phyloP scores from a whole-genome alignment of 2,113 vertebrate genomes.

The Lepisosteus osseus region DNA sequence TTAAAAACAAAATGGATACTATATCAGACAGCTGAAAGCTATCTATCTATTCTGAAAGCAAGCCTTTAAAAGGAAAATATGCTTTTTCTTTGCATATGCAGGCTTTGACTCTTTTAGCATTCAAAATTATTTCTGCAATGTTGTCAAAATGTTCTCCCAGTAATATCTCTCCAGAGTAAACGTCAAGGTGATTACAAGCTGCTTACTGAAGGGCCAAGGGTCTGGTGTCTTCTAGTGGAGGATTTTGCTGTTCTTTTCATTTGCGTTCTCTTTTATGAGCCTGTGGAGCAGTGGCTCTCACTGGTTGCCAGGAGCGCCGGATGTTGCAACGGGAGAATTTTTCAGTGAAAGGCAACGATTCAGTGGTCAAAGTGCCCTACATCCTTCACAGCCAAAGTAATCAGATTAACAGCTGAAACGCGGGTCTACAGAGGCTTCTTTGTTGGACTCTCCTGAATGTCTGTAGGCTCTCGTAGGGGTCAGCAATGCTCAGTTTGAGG shows the following conservation, averaged over 20 bases:
- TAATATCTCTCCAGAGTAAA: slow-evolving; percentile 34
- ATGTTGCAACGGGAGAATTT: slow-evolving; percentile 54
- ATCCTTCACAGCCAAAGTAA: slow-evolving; percentile 63
- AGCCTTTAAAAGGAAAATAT: too few species aligned
- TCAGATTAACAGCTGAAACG: slow-evolving; percentile 66
- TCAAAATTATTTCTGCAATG: neutral
- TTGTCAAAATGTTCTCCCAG: slow-evolving; percentile 27
- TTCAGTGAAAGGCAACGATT: slow-evolving; percentile 68
- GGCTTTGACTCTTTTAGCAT: too few species aligned
- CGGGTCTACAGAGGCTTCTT: slow-evolving; percentile 61
- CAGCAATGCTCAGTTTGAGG: slow-evolving; percentile 45
- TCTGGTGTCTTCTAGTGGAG: neutral
- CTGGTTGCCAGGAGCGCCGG: slow-evolving; percentile 53
- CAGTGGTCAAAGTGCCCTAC: slow-evolving; percentile 51
- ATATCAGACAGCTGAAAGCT: too few species aligned
- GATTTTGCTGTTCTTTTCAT: slow-evolving; percentile 16
- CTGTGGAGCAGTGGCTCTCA: slow-evolving; percentile 40
- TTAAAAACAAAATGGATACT: too few species aligned
- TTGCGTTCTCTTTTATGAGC: slow-evolving; percentile 41
- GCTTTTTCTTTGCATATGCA: too few species aligned
- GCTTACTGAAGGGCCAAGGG: slow-evolving; percentile 27
- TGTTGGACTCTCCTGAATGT: slow-evolving; percentile 52
- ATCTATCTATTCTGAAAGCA: too few species aligned
- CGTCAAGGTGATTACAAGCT: slow-evolving; percentile 48
- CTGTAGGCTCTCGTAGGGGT: slow-evolving; percentile 43